Base-by-base conservation (phyloP, 2,888 invertebrate genomes). In the Pristionchus maxplancki region DNA sequence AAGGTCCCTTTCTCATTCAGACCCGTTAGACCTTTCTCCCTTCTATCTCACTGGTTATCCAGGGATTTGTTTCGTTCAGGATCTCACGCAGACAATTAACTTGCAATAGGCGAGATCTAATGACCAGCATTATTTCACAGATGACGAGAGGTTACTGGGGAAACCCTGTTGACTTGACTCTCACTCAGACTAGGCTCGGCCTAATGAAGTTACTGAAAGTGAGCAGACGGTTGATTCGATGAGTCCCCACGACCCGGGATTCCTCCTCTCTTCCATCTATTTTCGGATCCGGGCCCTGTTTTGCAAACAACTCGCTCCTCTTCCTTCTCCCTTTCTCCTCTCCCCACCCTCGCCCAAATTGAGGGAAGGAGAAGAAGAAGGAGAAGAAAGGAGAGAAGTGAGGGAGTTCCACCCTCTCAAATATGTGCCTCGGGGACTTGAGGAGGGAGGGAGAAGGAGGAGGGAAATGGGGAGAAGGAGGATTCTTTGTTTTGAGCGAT, bases 281-380 rank as follows among this genome's bases (percentile, higher is more conserved):
- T 78, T 78, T 34, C 13, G 44, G 9, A 58, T n/a, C 24, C 44
- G 24, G 20, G 40, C 28, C 13, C 24, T 40, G 40, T 78, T 40
- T 44, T 78, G 78, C 78, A 67, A 28, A 44, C 44, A 40, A 9
- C 44, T 28, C 24, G 6, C 48, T 44, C 78, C n/a, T 40, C 44
- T 28, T 44, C 44, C 44, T 28, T 13, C 44, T 74, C 24, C n/a
- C 48, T 44, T 44, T 44, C 44, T 48, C n/a, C 48, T 24, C 78
- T 28, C 34, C 6, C 78, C 78, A 78, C 78, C 78, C 78, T 78
- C 78, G 28, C 78, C 9, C 48, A 78, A 78, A 78, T 78, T 78
- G 78, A 64, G 64, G 40, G 71, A 74, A 40, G 78, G 48, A 34
- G 44, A 78, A 78, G 44, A 37, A 78, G 78, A 78, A 44, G n/a